Conservation (phyloP, 2,888 invertebrate species). For the Gymnosoma rotundatum region DNA sequence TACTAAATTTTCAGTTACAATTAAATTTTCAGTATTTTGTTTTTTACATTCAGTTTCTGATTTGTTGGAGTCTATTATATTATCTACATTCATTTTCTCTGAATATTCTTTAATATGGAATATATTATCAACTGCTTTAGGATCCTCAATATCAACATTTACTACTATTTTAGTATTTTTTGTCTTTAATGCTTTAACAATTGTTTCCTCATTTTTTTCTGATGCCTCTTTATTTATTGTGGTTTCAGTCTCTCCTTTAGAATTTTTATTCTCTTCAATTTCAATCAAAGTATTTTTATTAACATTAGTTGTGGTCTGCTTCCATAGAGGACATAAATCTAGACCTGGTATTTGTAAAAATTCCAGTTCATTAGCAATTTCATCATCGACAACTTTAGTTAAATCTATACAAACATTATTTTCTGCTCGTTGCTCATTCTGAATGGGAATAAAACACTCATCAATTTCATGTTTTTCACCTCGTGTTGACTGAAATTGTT, state of each 20-base stretch:
- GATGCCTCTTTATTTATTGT: not conserved
- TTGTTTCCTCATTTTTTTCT: not conserved
- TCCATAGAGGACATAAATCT: constrained; percentile 23
- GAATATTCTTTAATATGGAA: not conserved
- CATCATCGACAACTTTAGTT: constrained; percentile 2
- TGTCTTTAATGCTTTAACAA: not conserved
- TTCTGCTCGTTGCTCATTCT: not conserved
- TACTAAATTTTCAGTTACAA: not conserved
- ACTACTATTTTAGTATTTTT: not conserved
- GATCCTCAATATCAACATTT: not conserved
- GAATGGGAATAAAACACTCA: constrained; percentile 2
- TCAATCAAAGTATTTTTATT: not conserved
- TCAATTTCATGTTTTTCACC: not conserved
- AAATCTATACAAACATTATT: constrained; percentile 19
- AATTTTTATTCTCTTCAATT: not conserved
- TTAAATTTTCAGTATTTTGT: not conserved
- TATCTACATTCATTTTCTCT: not conserved
- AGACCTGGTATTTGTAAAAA: constrained; percentile 57
- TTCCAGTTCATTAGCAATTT: constrained; percentile 27
- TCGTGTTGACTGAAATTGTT: not conserved
- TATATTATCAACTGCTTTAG: not conserved
- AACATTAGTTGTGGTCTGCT: not conserved
- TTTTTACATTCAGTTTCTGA: not conserved
- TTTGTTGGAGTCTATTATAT: not conserved
- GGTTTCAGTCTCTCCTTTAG: not conserved